These are phyloP conservation scores for Laticauda colubrina DNA, from an alignment of 2,113 vertebrate genomes.

Conservation along the genomic window DNA sequence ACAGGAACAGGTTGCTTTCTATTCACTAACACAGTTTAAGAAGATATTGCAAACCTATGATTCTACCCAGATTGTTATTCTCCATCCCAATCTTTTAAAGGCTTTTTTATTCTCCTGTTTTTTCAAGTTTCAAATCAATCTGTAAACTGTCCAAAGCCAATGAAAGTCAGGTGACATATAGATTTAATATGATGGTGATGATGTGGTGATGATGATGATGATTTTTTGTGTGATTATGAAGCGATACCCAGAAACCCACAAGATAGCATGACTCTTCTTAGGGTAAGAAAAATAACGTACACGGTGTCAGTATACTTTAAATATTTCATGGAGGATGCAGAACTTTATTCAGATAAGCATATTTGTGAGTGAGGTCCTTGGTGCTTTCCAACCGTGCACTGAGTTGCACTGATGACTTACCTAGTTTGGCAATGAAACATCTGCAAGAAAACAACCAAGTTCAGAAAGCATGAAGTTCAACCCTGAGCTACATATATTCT, in stretches of 20 bases:
- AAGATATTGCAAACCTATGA: background rate
- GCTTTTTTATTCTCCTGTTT: background rate
- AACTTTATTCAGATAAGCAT: background rate
- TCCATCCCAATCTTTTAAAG: background rate
- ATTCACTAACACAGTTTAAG: background rate
- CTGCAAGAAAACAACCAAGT: too few relatives aligned
- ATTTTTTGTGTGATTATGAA: background rate
- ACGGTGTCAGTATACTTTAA: background rate
- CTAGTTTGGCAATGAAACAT: too few relatives aligned
- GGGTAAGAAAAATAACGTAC: background rate
- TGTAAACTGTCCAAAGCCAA: background rate
- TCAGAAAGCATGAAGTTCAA: too few relatives aligned
- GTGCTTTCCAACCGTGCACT: too few relatives aligned
- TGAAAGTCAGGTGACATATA: background rate
- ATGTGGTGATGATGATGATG: background rate
- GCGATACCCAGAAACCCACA: background rate
- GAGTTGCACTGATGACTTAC: too few relatives aligned
- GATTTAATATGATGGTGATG: background rate
- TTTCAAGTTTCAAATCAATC: background rate
- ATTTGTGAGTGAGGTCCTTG: background rate
- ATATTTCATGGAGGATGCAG: background rate
- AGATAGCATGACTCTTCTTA: background rate
- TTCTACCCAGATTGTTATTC: background rate
- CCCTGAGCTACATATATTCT: too few relatives aligned
- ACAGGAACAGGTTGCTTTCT: background rate